Base-by-base conservation (phyloP, 2,888 invertebrate species). In the Cheiracanthium punctorium region DNA sequence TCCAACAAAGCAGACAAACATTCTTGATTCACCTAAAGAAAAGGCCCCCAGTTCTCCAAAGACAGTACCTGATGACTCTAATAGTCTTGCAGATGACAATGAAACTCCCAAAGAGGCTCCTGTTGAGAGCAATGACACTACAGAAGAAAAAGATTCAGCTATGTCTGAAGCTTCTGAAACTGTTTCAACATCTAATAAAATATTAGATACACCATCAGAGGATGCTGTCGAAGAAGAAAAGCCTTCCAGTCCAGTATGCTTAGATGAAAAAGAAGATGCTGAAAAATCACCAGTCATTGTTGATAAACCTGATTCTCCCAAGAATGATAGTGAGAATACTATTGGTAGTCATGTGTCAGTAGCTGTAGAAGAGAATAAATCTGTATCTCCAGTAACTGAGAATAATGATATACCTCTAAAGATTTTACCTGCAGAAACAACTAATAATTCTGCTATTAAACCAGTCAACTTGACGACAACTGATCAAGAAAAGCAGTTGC, bases 401-500 rank as follows among this genome's bases (percentile, higher is more conserved):
- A 1, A 30, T 67, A 7, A 58, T 1, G 24, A 24, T 7, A 24
- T 24, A 17, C 58, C 58, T 58, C 12, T 58, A 24, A 58, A 58
- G 24, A 24, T 58, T 2, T 24, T 58, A 12, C 12, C 58, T 58
- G 1, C 33, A 33, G 10, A 69, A 69, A 69, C n/a, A 12, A 32
- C 37, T 5, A 20, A 69, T n/a, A 2, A 33, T 4, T 33, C 20
- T 69, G 17, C 69, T 33, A 33, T 37, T 33, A 69, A 69, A 33
- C 14, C 58, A 17, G 20, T 58, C 2, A 58, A 58, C 24, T 58
- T 58, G 58, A 58, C 4, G 2, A 7, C 58, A 24, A 58, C 20
- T 65, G 76, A 82, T 24, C 73, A 73, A 28, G 74, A 69, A 32
- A 85, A 80, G 32, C 74, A 80, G 37, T 30, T 86, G 32, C 75